Evolutionary conservation across 2,888 invertebrate species (phyloP), one percentile per base, ranked within the genome.

Genomic region (Adelphocoris suturalis): DNA sequence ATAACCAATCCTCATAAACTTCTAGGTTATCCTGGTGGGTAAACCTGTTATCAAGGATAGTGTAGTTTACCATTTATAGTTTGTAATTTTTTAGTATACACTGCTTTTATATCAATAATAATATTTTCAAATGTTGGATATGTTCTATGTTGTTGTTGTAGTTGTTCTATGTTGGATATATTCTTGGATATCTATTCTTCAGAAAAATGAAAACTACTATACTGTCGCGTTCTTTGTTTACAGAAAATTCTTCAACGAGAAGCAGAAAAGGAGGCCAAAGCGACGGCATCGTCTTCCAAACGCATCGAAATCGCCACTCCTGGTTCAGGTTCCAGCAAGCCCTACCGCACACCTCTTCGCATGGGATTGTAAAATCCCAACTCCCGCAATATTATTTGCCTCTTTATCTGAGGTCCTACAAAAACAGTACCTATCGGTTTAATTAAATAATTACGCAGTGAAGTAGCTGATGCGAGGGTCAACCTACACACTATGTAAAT

Each of bases 261-360:
- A 80, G 80, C 76, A 4, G 88, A 76, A 12, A 88, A 88, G 55
- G 88, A 88, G 55, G 88, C 88, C 28, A 88, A 88, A 78, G 88
- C 88, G 11, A 78, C 55, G 3, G 88, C 88, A 14, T 88, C 88
- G 7, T 47, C 90, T 85, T 90, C 78, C 78, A 57, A 84, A 90
- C 81, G 96, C 91, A 96, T 97, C 92, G 97, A 97, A 92, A 96
- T 98, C 91, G 95, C 97, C 14, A 97, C 96, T 1, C 97, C 98
- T 0, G 97, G 97, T 0, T 94, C 96, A 0, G 96, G 97, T 0
- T 80, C 88, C 11, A 48, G 95, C 1, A 94, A 94, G 0, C 95
- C 94, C 86, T 93, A 94, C 47, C 94, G 97, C 91, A 97, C 97
- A 12, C 97, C 97, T 0, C 95, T 96, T 0, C 94, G 97, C 91